phyloP scores from a whole-genome alignment of 2,113 vertebrate genomes.

The Cygnus buccinator region DNA sequence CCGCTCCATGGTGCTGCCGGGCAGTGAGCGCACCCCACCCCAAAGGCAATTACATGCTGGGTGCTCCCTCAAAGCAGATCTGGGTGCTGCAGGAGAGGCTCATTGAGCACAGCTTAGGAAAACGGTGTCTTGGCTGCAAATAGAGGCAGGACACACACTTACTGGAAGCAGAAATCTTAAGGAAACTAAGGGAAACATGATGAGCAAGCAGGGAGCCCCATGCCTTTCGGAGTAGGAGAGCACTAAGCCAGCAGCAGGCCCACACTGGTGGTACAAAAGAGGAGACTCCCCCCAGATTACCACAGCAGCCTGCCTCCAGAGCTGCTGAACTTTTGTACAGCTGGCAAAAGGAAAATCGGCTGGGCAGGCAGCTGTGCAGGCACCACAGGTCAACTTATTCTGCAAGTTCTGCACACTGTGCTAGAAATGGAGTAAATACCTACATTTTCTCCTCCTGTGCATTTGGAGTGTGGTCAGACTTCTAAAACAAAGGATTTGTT shows the following conservation, averaged over 20 bases:
- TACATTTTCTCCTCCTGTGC: not conserved
- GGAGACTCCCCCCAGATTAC: not conserved
- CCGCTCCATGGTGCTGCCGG: not conserved
- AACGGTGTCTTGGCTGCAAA: not conserved
- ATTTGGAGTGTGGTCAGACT: not conserved
- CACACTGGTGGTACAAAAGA: accelerated
- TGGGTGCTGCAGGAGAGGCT: not conserved
- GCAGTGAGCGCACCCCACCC: not conserved
- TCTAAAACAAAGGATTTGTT: not conserved
- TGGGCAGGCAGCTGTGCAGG: not conserved
- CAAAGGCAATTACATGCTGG: not conserved
- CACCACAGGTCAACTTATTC: not conserved
- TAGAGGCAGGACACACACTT: not conserved
- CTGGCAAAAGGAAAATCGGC: not conserved
- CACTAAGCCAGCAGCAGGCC: not conserved
- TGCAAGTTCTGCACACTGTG: not conserved
- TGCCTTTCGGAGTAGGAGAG: not conserved
- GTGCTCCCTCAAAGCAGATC: not conserved
- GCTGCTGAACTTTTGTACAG: not conserved
- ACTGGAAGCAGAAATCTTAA: not conserved
- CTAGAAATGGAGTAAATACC: not conserved
- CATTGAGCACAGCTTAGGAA: not conserved
- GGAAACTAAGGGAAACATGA: not conserved
- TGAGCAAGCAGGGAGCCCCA: not conserved
- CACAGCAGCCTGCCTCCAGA: not conserved